Base-by-base conservation (phyloP, 2,113 vertebrate genomes). In the Phrynosoma platyrhinos region DNA sequence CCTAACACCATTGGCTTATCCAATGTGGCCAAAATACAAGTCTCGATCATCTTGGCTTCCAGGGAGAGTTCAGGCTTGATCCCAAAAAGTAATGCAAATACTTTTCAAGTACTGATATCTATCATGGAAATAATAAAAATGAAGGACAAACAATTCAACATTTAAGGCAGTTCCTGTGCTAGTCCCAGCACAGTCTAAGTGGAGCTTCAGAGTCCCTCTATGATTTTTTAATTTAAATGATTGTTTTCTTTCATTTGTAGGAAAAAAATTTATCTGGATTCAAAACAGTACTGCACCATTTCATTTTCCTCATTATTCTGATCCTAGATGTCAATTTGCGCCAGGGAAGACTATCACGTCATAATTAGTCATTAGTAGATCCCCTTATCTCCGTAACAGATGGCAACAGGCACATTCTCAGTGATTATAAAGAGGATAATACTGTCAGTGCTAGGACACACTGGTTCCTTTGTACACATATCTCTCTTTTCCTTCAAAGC, bases 331-430 rank as follows among this genome's bases (percentile, higher is more conserved):
- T 88, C 94, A 94, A 93, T 89, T 62, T 69, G 25, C 92, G 93
- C 77, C 85, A 84, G 90, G 55, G 47, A 84, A 93, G 93, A 92
- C 90, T 89, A 91, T 91, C 36, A 87, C 91, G 89, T 96, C 91
- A 92, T 95, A 95, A 95, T 94, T 96, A 91, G 93, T 92, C 93
- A 93, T 94, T 92, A 93, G 93, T 58, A 88, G 87, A 92, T 94
- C 93, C 74, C 2, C 91, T 95, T 93, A 95, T 95, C 92, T 91
- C 84, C 89, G 91, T 87, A 94, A 68, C 95, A 96, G 94, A 94
- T 95, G 95, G 94, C 90, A 88, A 82, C 77, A 64, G 55, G 85
- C 92, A 93, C 88, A 80, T 92, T 90, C 85, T 90, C 85, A 68
- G 79, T 88, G 88, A 40, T 92, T 88, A 80, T 88, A 95, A 94